Evolutionary conservation across 2,888 invertebrate genomes (phyloP), one percentile per base, ranked within the genome.

Genomic region (Cheilosia scutellata): DNA sequence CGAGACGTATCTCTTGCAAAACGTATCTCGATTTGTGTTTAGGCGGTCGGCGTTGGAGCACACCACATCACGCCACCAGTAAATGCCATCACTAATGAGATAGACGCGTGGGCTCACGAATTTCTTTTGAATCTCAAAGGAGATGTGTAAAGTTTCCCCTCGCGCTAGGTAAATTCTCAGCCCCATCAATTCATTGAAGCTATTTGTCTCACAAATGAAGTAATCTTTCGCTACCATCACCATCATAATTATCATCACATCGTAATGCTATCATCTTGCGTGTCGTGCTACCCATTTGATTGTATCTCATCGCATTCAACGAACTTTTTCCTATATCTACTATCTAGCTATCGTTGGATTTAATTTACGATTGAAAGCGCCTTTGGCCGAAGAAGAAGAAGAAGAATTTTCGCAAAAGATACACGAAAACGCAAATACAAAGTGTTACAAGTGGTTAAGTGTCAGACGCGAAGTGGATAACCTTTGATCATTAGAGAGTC

Each of bases 391-490:
- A 9, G 37, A 37, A 20, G 20, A 20, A 11, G 42, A 53, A 51
- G 9, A 71, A 63, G 74, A 83, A 68, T 68, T 79, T 53, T 74
- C 40, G 44, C 60, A 62, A 40, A 55, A 72, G 33, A 76, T 11
- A 66, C 29, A 33, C 9, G 33, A 33, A 33, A 20, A 65, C 40
- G 42, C 58, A 51, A 42, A 31, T 9, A 51, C 33, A 49, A 42
- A 37, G 27, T 47, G 37, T 37, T 71, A 42, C 63, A 72, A 60
- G 66, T 77, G 71, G 40, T 49, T 47, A 60, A 29, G 80, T 75
- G 75, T 70, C 84, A 80, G 65, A 53, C 60, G 80, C 75, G 58
- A 65, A 75, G 84, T 80, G 79, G 75, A 51, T 79, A 65, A 79
- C 74, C 70, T 75, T n/a, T 33, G 68, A 33, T 70, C 70, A 65